Percentiles rank a stretch among this genome's conserved stretches.
Conservation (phyloP, 1,140 invertebrate species). For the Trypoxylus dichotomus region DNA sequence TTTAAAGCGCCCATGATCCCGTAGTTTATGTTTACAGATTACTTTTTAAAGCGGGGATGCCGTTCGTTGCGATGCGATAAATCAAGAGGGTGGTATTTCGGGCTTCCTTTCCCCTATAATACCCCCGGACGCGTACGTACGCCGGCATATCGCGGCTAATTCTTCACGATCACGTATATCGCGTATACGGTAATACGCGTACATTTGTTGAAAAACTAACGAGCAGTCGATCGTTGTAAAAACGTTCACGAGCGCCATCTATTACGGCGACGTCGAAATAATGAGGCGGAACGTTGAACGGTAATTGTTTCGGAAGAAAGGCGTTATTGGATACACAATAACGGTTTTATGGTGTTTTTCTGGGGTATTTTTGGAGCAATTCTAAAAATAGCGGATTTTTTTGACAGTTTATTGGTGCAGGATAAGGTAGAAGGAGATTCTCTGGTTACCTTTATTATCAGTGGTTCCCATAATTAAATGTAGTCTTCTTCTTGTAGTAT, state of each 20-base stretch:
- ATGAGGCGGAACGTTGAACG: neutral
- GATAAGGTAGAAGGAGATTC: no score
- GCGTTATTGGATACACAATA: neutral
- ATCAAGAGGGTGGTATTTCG: constrained; percentile 1
- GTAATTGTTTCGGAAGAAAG: neutral
- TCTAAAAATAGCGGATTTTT: no score
- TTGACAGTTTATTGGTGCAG: no score
- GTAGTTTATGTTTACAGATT: neutral
- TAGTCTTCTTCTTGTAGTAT: no score
- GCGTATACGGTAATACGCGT: no score
- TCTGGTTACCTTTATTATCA: no score
- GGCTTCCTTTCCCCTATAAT: neutral
- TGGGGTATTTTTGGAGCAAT: no score
- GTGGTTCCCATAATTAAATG: no score
- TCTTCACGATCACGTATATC: constrained; percentile 5
- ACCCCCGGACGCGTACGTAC: neutral
- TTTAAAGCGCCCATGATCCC: neutral
- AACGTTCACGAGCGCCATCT: neutral
- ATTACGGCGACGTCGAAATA: neutral
- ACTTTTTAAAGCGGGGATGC: neutral
- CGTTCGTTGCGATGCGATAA: neutral
- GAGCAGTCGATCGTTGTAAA: constrained; percentile 2
- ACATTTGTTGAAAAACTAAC: neutral
- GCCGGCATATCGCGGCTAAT: neutral
- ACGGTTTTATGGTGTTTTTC: no score